Evolutionary conservation across 2,113 vertebrate genomes (phyloP).

Genomic region (Porphyrio hochstetteri): DNA sequence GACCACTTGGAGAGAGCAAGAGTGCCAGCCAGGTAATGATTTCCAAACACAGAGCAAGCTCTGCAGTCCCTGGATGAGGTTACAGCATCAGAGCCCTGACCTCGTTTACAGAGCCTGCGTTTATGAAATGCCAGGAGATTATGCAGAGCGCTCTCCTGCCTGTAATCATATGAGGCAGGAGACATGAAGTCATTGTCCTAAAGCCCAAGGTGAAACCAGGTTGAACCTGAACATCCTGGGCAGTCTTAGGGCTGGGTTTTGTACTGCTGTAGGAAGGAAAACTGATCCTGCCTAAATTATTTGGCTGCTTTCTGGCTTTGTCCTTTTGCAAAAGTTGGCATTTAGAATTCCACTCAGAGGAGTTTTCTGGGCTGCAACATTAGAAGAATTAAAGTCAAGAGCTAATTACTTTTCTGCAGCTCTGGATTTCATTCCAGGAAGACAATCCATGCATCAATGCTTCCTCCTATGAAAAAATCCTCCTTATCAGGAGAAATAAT

Average conservation of each 20-base stretch:
- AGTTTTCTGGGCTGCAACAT: not conserved
- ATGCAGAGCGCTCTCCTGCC: conserved; percentile 9
- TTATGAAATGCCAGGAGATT: conserved; percentile 24
- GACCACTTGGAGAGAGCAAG: not conserved
- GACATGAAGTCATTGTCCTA: conserved; percentile 26
- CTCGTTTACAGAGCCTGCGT: not conserved
- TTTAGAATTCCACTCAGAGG: not conserved
- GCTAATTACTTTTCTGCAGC: not conserved
- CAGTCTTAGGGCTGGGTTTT: not conserved
- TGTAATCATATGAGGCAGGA: not conserved
- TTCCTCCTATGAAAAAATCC: not conserved
- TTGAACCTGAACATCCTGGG: not conserved
- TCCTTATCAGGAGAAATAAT: not conserved
- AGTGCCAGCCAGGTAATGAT: not conserved
- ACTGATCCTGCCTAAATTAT: not conserved
- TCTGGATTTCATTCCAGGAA: not conserved
- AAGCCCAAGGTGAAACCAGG: conserved; percentile 26
- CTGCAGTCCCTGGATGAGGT: conserved; percentile 18
- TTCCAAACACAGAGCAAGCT: not conserved
- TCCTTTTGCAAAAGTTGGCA: not conserved
- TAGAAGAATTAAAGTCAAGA: not conserved
- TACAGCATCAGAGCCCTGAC: not conserved
- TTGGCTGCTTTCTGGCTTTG: not conserved
- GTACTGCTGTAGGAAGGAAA: not conserved
- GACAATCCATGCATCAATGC: not conserved